Conservation (phyloP, 2,113 vertebrate species). For the Gulo gulo region DNA sequence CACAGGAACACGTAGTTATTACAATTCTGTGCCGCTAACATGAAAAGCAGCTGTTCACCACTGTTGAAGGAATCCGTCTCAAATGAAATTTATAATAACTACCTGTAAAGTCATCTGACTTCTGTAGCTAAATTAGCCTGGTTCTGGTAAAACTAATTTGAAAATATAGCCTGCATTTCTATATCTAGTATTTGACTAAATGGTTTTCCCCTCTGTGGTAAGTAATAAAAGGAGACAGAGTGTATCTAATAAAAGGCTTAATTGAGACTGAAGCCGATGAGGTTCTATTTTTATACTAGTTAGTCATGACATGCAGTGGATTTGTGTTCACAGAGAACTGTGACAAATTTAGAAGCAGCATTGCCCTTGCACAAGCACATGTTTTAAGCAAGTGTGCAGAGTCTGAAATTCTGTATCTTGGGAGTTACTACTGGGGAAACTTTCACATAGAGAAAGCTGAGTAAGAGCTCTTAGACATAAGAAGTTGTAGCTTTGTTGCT, state of each 20-base stretch:
- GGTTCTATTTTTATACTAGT: neutral
- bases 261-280: neutral
- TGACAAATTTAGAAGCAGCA: neutral
- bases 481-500: neutral
- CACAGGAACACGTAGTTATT: neutral
- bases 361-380: neutral
- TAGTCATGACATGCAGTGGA: neutral
- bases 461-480: neutral
- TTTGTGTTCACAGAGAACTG: neutral
- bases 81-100: slow-evolving; percentile 60
- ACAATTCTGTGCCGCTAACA: neutral
- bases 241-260: slow-evolving; percentile 26
- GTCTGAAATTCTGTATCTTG: neutral
- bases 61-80: slow-evolving; percentile 27
- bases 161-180: slow-evolving; percentile 40
- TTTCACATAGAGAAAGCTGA: neutral
- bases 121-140: slow-evolving; percentile 38
- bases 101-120: slow-evolving; percentile 10
- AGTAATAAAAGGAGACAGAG: slow-evolving; percentile 37
- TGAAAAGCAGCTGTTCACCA: slow-evolving; percentile 29
- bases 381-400: neutral
- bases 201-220: neutral
- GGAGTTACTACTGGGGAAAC: neutral
- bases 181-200: slow-evolving; percentile 21
- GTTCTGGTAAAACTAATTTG: slow-evolving; percentile 63